These are phyloP conservation scores for Paelopatides confundens DNA, from an alignment of 53 echinoderm and acorn worm species.

Conservation along the genomic window DNA sequence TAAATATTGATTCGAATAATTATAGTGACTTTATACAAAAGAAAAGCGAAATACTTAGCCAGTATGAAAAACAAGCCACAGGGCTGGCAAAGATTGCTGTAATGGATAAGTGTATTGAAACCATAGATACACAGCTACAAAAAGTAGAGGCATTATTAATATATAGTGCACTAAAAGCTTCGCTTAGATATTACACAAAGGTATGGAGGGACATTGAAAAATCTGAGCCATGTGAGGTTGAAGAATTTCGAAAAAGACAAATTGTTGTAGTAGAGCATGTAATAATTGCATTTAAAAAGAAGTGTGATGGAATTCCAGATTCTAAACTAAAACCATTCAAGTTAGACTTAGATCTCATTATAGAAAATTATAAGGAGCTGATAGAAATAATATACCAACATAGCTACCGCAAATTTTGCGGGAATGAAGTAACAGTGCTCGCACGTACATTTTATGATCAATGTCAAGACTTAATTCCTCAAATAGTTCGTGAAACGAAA, in stretches of 20 bases:
- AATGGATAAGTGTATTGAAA: neutral
- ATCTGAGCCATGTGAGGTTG: neutral
- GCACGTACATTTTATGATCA: too few relatives aligned
- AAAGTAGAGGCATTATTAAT: neutral
- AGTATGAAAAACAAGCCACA: neutral
- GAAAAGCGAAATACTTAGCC: neutral
- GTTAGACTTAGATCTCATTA: neutral
- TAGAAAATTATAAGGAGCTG: neutral
- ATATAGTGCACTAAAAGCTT: neutral
- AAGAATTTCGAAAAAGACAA: neutral
- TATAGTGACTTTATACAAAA: neutral
- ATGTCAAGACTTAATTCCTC: too few relatives aligned
- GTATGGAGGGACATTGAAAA: neutral
- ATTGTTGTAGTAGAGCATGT: neutral
- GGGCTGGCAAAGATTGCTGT: neutral
- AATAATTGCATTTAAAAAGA: neutral
- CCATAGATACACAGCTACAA: neutral
- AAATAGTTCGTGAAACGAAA: too few relatives aligned
- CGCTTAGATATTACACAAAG: neutral
- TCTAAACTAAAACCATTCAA: neutral
- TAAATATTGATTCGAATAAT: neutral
- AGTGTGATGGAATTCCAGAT: neutral
- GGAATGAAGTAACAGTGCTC: neutral
- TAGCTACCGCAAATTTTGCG: neutral
- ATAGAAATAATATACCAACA: neutral